These are phyloP conservation scores for Lepisosteus oculatus DNA, from an alignment of 2,113 vertebrate genomes.

Conservation along the genomic window DNA sequence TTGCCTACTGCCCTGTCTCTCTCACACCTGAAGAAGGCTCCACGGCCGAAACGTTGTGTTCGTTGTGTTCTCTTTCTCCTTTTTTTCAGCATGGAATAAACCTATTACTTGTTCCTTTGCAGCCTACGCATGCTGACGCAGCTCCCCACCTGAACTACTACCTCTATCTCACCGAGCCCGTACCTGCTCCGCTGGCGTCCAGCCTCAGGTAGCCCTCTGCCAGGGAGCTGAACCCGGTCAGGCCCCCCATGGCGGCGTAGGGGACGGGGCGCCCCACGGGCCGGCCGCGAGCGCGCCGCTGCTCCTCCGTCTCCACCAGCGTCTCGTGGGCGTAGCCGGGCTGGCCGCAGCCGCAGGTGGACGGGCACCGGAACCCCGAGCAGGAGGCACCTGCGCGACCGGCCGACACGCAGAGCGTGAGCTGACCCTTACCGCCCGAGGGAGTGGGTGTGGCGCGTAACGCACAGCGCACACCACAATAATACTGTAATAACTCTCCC, in stretches of 20 bases:
- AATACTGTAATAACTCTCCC: neutral
- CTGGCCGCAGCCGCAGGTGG: constrained; percentile 81
- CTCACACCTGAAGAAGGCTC: no score
- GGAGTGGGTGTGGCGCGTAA: neutral
- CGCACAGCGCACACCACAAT: neutral
- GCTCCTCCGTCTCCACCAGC: constrained; percentile 78
- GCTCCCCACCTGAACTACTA: no score
- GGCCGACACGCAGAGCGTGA: no score
- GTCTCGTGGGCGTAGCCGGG: constrained; percentile 75
- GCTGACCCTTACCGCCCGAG: neutral
- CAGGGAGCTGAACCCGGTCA: constrained; percentile 86
- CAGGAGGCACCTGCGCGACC: constrained; percentile 72
- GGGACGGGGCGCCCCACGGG: constrained; percentile 77
- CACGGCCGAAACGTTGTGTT: no score
- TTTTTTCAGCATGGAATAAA: no score
- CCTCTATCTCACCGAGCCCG: no score
- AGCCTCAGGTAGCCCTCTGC: constrained; percentile 79
- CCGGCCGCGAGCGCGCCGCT: constrained; percentile 71
- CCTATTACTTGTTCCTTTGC: no score
- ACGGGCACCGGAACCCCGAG: constrained; percentile 76
- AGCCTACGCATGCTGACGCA: no score
- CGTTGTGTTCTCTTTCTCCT: no score
- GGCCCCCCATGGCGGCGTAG: constrained; percentile 83
- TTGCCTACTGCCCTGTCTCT: no score
- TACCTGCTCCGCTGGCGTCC: constrained; percentile 70